Conservation (phyloP, 1,140 invertebrate species). For the Zeugodacus cucurbitae region DNA sequence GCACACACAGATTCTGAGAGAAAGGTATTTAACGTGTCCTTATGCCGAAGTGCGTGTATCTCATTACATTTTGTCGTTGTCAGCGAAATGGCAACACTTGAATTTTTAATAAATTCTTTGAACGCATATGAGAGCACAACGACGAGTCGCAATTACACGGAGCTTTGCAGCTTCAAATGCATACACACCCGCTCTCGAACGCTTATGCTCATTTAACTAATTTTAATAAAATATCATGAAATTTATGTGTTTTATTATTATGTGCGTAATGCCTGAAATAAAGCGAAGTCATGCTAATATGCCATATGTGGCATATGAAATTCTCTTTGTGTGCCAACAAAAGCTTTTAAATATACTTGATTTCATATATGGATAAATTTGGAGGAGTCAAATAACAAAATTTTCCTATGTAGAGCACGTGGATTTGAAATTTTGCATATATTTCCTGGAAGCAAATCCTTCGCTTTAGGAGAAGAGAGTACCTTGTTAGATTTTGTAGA, state of each 20-base stretch:
- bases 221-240: slow-evolving; percentile 25
- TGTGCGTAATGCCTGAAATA: background rate
- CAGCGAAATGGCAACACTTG: slow-evolving; percentile 37
- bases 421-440: too few relatives aligned
- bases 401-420: too few relatives aligned
- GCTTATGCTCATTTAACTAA: slow-evolving; percentile 16
- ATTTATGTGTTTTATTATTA: slow-evolving; percentile 17
- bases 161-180: background rate
- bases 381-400: too few relatives aligned
- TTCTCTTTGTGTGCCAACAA: background rate
- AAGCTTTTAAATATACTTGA: background rate
- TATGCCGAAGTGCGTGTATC: slow-evolving; percentile 9
- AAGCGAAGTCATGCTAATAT: background rate
- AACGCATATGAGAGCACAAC: background rate
- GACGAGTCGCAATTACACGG: background rate
- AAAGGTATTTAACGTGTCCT: slow-evolving; percentile 24
- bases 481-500: too few relatives aligned
- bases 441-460: too few relatives aligned
- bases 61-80: slow-evolving; percentile 40
- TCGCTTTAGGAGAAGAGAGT: too few relatives aligned
- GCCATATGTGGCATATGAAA: background rate
- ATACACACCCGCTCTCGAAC: background rate
- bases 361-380: too few relatives aligned
- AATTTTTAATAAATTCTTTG: slow-evolving; percentile 42
- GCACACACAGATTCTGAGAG: background rate